Conservation (phyloP, 2,888 invertebrate species). For the Dichetophora obliterata region DNA sequence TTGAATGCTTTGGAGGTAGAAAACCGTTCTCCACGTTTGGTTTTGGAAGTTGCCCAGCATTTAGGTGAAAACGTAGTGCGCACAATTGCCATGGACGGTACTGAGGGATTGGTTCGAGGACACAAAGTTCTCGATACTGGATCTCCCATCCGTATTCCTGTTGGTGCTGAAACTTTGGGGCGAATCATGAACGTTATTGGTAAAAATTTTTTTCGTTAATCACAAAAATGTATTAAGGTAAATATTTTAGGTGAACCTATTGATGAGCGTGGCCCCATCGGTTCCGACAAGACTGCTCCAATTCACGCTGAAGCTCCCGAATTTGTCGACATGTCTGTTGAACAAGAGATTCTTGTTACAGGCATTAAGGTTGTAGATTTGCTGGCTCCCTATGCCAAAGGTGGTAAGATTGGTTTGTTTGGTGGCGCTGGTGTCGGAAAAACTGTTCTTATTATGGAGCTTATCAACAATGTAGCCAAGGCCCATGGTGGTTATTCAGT, state of each 20-base stretch:
- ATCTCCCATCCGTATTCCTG: conserved; percentile 90
- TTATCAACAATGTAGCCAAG: conserved; percentile 95
- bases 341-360: conserved; percentile 92
- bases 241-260: conserved; percentile 75
- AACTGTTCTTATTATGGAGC: conserved; percentile 95
- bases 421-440: conserved; percentile 96
- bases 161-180: conserved; percentile 90
- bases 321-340: conserved; percentile 92
- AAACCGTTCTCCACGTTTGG: conserved; percentile 82
- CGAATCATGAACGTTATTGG: conserved; percentile 95
- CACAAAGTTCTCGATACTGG: conserved; percentile 85
- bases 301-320: conserved; percentile 93
- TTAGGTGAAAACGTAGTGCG: conserved; percentile 91
- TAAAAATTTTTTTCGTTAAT: conserved; percentile 27
- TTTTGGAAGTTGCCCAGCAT: conserved; percentile 87
- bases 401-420: conserved; percentile 94
- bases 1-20: conserved; percentile 94
- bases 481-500: conserved; percentile 97
- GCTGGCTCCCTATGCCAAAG: conserved; percentile 92
- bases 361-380: conserved; percentile 93
- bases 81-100: conserved; percentile 94
- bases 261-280: conserved; percentile 88
- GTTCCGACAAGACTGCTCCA: conserved; percentile 80
- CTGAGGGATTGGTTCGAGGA: conserved; percentile 91
- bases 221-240: not conserved